These are phyloP conservation scores for Porites cylindrica DNA, from an alignment of 92 coral and sea anemone species.

Conservation along the genomic window DNA sequence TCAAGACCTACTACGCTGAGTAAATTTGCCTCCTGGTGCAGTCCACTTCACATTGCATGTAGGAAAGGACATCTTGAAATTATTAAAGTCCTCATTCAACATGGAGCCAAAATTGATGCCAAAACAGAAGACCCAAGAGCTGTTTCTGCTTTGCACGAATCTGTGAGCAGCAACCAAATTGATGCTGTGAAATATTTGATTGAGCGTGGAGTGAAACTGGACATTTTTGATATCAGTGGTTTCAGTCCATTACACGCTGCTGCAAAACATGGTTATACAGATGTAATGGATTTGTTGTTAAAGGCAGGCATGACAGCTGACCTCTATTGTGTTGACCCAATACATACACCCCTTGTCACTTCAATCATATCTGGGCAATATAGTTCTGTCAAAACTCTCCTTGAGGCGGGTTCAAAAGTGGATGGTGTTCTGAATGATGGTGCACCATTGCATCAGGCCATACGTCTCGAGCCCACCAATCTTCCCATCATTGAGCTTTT, in stretches of 20 bases:
- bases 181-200: slow-evolving; percentile 26
- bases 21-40: slow-evolving; percentile 48
- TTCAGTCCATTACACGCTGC: slow-evolving; percentile 53
- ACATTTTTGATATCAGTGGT: slow-evolving; percentile 40
- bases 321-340: slow-evolving; percentile 10
- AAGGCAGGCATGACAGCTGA: slow-evolving; percentile 33
- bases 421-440: slow-evolving; percentile 45
- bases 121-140: slow-evolving; percentile 41
- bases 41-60: slow-evolving; percentile 48
- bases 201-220: slow-evolving; percentile 17
- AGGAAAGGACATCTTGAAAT: slow-evolving; percentile 47
- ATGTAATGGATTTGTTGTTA: slow-evolving; percentile 41
- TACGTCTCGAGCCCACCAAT: slow-evolving; percentile 45
- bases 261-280: slow-evolving; percentile 40
- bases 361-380: slow-evolving; percentile 44
- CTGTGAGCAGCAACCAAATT: slow-evolving; percentile 34
- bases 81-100: slow-evolving; percentile 24
- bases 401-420: slow-evolving; percentile 41
- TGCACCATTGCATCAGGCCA: slow-evolving; percentile 45
- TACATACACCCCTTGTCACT: slow-evolving; percentile 48
- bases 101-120: slow-evolving; percentile 45
- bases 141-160: slow-evolving; percentile 26
- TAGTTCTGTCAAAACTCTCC: slow-evolving; percentile 33
- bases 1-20: slow-evolving; percentile 36
- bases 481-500: slow-evolving; percentile 37